These are phyloP conservation scores for Geococcyx californianus DNA, from an alignment of 2,113 vertebrate genomes.

Conservation along the genomic window DNA sequence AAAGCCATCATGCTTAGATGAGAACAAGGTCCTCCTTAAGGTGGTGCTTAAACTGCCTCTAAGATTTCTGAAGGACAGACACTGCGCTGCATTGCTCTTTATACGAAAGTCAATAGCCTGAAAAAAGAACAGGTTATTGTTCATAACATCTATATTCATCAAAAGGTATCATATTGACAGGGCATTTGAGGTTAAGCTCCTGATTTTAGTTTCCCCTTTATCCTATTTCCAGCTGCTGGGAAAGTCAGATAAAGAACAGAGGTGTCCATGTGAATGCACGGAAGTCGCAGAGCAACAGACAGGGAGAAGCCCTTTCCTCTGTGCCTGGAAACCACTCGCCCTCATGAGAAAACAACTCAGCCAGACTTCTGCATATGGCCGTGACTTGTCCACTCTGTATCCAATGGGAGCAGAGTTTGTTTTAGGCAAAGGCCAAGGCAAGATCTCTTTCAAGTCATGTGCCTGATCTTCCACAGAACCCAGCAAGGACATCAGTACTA, in stretches of 20 bases:
- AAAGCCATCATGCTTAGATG: background rate
- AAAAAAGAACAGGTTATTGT: slow-evolving; percentile 8
- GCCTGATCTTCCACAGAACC: background rate
- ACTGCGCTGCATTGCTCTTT: background rate
- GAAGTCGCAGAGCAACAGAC: background rate
- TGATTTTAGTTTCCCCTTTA: background rate
- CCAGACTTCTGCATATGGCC: background rate
- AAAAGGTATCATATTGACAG: background rate
- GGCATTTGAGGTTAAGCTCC: background rate
- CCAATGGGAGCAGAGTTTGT: background rate
- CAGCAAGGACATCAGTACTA: background rate
- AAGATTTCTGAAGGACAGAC: background rate
- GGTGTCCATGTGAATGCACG: background rate
- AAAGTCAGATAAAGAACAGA: background rate
- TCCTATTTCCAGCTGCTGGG: background rate
- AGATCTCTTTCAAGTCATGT: background rate
- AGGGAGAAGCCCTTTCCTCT: background rate
- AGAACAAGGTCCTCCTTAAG: background rate
- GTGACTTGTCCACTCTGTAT: no score
- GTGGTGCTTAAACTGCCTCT: background rate
- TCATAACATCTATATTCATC: background rate
- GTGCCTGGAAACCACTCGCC: background rate
- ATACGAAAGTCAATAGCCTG: slow-evolving; percentile 21
- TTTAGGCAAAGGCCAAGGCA: background rate
- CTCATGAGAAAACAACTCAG: background rate